Evolutionary conservation across 2,797 vertebrate genomes (phyloP).

Genomic region (Xiphorhynchus erythropygius): DNA sequence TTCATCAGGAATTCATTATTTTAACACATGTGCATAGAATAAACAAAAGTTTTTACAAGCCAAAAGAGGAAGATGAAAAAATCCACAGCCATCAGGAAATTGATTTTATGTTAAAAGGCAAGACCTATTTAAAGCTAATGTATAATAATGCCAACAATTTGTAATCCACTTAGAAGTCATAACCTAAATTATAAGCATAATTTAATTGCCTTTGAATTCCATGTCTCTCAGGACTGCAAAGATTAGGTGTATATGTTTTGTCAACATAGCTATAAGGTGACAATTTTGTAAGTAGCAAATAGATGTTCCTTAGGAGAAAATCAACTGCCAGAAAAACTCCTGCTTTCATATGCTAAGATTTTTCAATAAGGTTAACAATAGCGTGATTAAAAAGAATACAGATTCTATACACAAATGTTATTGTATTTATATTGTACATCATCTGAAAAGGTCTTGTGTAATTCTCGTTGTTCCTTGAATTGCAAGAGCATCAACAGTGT

Average conservation of each 20-base stretch:
- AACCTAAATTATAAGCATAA: background rate
- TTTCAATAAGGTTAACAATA: background rate
- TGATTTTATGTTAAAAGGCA: slow-evolving; percentile 15
- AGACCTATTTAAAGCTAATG: background rate
- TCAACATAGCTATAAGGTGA: background rate
- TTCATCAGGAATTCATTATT: slow-evolving; percentile 53
- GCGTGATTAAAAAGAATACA: background rate
- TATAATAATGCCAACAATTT: slow-evolving; percentile 25
- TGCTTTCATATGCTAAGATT: background rate
- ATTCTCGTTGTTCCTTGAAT: background rate
- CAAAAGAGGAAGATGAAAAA: background rate
- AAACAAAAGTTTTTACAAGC: slow-evolving; percentile 43
- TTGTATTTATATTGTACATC: background rate
- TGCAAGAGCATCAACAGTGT: background rate
- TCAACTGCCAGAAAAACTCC: background rate
- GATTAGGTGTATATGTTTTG: background rate
- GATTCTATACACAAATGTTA: rapidly evolving
- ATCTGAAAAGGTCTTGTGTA: background rate
- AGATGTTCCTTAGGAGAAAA: background rate
- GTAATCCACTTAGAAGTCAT: background rate
- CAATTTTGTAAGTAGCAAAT: background rate
- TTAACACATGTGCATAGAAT: slow-evolving; percentile 23
- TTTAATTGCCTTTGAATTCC: background rate
- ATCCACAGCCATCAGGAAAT: slow-evolving; percentile 16
- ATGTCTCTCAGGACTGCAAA: background rate